These are phyloP conservation scores for Neoniphon sammara DNA, from an alignment of 2,797 vertebrate genomes.

Conservation along the genomic window DNA sequence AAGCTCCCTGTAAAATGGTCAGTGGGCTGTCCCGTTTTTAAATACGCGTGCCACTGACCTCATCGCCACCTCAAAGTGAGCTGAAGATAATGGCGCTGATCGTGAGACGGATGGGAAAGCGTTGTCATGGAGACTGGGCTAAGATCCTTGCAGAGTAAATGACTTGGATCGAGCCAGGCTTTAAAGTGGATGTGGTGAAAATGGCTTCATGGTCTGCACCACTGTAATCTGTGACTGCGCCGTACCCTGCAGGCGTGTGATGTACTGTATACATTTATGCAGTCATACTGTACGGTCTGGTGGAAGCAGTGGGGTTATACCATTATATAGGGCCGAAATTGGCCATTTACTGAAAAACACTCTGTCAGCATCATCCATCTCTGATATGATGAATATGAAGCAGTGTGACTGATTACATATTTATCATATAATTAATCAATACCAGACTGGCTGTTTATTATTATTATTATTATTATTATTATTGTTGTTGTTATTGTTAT, in stretches of 20 bases:
- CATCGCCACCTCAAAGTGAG: constrained; percentile 29
- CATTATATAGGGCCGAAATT: not conserved
- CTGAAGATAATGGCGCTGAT: constrained; percentile 45
- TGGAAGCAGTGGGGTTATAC: too few species aligned
- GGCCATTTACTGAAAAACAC: not conserved
- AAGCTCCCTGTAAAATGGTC: constrained; percentile 30
- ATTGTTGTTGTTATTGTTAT: too few species aligned
- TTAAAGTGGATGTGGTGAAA: constrained; percentile 37
- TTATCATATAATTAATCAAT: too few species aligned
- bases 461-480: too few species aligned
- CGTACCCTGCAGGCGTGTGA: constrained; percentile 24
- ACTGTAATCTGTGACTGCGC: constrained; percentile 24
- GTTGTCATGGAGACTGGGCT: constrained; percentile 73
- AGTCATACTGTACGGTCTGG: not conserved
- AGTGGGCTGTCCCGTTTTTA: not conserved
- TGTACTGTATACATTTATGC: not conserved
- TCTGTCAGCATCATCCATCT: too few species aligned
- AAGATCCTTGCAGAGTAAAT: constrained; percentile 53
- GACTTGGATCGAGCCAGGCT: constrained; percentile 46
- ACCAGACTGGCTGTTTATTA: too few species aligned
- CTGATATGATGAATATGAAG: too few species aligned
- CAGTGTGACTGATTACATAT: too few species aligned
- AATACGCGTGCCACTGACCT: constrained; percentile 36
- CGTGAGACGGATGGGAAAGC: constrained; percentile 54
- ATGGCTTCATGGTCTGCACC: constrained; percentile 36